Evolutionary conservation across 2,888 invertebrate species (phyloP), one percentile per base, ranked within the genome.

Genomic region (Drosophila suboccidentalis): DNA sequence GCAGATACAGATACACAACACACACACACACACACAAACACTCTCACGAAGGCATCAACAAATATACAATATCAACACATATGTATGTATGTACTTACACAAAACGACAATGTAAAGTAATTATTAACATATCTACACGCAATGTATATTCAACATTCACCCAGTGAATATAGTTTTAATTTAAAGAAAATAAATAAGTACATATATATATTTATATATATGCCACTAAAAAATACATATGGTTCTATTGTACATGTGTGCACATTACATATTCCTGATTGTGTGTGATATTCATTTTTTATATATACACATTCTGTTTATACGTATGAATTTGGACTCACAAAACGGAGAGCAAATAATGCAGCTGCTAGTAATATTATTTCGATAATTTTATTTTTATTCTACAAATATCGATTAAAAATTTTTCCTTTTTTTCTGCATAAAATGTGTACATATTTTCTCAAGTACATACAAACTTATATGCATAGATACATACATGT

Each of bases 381-480:
- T 26, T 13, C 1, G 9, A 29, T 26, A 8, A 8, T 17, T 38
- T 39, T 54, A 34, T 22, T 15, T 38, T 15, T 50, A 51, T 32
- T 41, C 39, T 3, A 32, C 9, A 62, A 29, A 22, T 57, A 69
- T 66, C 41, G 51, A 75, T 70, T 54, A 19, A 39, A 49, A 59
- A 44, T 19, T 36, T 39, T 19, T 59, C 70, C 67, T 15, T 55
- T 81, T 81, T 70, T 70, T 62, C 39, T 57, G 41, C 44, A 70
- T 46, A 69, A 50, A 51, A 73, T 46, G 32, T 57, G 41, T 59
- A 55, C 26, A 41, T 47, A 58, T 15, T 62, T 54, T 58, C 32
- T 22, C 46, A 58, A 46, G 50, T 67, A 61, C 39, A 44, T 59
- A 61, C 38, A 51, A 49, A 49, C 46, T 34, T 62, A 41, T 36